Evolutionary conservation across 2,888 invertebrate genomes (phyloP), one percentile per base, ranked within the genome.

Genomic region (Sisyra nigra): DNA sequence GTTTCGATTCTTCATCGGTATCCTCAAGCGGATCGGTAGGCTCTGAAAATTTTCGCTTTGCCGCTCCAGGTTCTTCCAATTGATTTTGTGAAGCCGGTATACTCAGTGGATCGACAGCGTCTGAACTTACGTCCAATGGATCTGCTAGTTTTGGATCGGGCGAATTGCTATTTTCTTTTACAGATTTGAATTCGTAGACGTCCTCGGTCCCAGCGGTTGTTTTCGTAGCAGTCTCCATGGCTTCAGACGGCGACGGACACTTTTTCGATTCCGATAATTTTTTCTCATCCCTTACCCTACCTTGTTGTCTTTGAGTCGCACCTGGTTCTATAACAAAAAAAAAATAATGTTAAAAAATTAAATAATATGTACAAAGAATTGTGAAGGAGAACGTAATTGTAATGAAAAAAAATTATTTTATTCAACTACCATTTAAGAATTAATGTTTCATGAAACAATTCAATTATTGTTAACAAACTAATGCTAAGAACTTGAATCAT

Each of bases 1-100:
- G 71, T 49, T 78, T 77, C 32, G 67, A 69, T 42, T 79, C 78
- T 11, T 81, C 80, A 19, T 64, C 64, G 14, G 77, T 77, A 44
- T 55, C 60, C 29, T 77, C 78, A 32, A 69, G 73, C 54, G 66
- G 57, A 47, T 65, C 66, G 15, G 68, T 60, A 55, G 62, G 58
- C 4, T 52, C 51, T n/a, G 47, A 15, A 42, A 51, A 48, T 29
- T 45, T 41, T 44, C 50, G 45, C 15, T 52, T 52, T 48, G 64
- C 63, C 39, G 48, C 53, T 15, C 42, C 49, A 49, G 53, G 50
- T 44, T 54, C 48, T 42, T 56, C 50, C 36, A 45, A 41, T 33
- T 67, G 67, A 50, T 65, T 66, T 52, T 66, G 66, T 31, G 62
- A 60, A 33, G 65, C 62, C 44, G 64, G 64, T 45, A 64, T 38